These are phyloP conservation scores for Albula goreensis DNA, from an alignment of 2,113 vertebrate species.

Conservation along the genomic window DNA sequence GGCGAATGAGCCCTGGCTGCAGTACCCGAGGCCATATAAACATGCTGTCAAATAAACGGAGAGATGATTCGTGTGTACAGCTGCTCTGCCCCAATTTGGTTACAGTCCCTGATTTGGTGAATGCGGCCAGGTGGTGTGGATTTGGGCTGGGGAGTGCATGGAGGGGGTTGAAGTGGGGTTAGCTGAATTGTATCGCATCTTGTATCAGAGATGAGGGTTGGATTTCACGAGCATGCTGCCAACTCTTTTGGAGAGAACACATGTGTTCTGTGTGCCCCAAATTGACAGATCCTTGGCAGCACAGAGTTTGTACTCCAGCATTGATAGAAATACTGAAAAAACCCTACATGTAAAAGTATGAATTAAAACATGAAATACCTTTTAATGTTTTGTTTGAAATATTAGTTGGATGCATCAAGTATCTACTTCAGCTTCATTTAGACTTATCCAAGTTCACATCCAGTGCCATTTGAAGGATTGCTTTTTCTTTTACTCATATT, in stretches of 20 bases:
- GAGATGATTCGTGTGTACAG: neutral
- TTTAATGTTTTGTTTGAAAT: neutral
- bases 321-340: neutral
- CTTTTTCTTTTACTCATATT: neutral
- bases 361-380: conserved; percentile 20
- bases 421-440: neutral
- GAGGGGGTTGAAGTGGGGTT: neutral
- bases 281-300: conserved; percentile 12
- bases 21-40: neutral
- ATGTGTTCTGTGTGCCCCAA: neutral
- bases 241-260: neutral
- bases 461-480: neutral
- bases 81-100: neutral
- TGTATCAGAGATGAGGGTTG: neutral
- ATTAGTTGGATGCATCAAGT: neutral
- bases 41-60: neutral
- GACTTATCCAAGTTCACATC: neutral
- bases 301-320: neutral
- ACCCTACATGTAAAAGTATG: neutral
- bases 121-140: neutral
- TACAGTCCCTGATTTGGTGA: neutral
- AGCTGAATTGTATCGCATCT: neutral
- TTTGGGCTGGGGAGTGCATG: neutral
- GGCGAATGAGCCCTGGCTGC: neutral
- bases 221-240: conserved; percentile 13